Conservation (phyloP, 2,888 invertebrate species). For the Hymenopus coronatus region DNA sequence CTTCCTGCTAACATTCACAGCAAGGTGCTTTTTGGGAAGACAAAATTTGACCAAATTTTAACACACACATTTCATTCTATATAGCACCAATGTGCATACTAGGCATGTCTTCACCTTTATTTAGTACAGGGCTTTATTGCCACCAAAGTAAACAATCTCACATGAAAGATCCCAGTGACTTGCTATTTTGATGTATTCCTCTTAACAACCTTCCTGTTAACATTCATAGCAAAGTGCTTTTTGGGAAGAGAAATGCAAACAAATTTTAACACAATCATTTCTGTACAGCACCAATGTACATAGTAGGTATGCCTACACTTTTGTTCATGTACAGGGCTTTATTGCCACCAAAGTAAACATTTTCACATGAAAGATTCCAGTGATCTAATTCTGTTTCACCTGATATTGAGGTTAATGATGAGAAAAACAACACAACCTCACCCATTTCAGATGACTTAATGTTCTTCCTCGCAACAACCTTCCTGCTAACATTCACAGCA, state of each 20-base stretch:
- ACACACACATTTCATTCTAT: neutral
- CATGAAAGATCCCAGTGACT: too few species aligned
- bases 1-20: neutral
- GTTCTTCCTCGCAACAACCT: constrained; percentile 1
- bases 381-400: neutral
- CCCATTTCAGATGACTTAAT: neutral
- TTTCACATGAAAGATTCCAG: too few species aligned
- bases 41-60: too few species aligned
- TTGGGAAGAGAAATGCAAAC: neutral
- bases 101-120: too few species aligned
- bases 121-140: too few species aligned
- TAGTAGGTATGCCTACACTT: too few species aligned
- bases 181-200: neutral
- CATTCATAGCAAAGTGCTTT: constrained; percentile 1
- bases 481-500: neutral
- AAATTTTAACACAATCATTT: too few species aligned
- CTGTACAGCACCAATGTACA: too few species aligned
- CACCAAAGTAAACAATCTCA: too few species aligned
- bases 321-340: too few species aligned
- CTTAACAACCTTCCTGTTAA: neutral
- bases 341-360: too few species aligned
- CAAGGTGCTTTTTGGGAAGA: constrained; percentile 12
- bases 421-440: neutral
- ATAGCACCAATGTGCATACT: too few species aligned
- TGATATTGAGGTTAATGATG: neutral